These are phyloP conservation scores for Chalcosyrphus nemorum DNA, from an alignment of 2,888 invertebrate genomes.

Conservation along the genomic window DNA sequence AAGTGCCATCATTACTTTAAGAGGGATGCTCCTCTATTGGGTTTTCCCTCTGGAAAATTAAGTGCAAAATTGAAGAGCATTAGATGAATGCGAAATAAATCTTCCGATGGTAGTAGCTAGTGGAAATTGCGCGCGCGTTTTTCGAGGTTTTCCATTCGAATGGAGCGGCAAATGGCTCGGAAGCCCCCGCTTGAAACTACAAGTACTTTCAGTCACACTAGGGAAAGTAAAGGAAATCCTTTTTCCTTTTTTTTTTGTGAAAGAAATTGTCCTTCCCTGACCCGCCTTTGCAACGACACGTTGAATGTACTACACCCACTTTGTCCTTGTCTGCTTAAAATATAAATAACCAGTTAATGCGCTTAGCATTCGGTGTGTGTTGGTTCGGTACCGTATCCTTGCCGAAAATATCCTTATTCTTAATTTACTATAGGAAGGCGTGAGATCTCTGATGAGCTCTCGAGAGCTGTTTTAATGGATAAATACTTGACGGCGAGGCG, in stretches of 20 bases:
- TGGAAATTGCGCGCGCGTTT: conserved; percentile 34
- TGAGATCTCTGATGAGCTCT: conserved; percentile 1
- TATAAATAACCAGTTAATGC: conserved; percentile 54
- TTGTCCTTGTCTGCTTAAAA: conserved; percentile 12
- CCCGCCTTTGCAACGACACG: neutral
- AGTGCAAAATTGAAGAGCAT: conserved; percentile 66
- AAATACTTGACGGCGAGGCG: conserved; percentile 22
- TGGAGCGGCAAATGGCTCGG: conserved; percentile 55
- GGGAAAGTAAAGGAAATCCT: neutral
- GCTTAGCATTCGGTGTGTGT: conserved; percentile 32
- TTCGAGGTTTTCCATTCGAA: conserved; percentile 54
- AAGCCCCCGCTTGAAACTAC: conserved; percentile 46
- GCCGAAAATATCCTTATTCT: conserved; percentile 25
- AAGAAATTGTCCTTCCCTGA: conserved; percentile 4
- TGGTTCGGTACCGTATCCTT: neutral
- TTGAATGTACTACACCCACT: neutral
- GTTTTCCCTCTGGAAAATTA: conserved; percentile 58
- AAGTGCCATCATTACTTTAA: conserved; percentile 59
- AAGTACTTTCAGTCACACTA: conserved; percentile 6
- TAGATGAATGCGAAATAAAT: conserved; percentile 67
- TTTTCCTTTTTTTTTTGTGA: neutral
- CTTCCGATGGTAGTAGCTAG: conserved; percentile 38
- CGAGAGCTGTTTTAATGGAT: conserved; percentile 13
- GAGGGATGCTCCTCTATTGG: conserved; percentile 31
- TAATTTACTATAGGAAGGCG: conserved; percentile 18